Base-by-base conservation (phyloP, 2,113 vertebrate genomes). In the Dipodomys merriami region DNA sequence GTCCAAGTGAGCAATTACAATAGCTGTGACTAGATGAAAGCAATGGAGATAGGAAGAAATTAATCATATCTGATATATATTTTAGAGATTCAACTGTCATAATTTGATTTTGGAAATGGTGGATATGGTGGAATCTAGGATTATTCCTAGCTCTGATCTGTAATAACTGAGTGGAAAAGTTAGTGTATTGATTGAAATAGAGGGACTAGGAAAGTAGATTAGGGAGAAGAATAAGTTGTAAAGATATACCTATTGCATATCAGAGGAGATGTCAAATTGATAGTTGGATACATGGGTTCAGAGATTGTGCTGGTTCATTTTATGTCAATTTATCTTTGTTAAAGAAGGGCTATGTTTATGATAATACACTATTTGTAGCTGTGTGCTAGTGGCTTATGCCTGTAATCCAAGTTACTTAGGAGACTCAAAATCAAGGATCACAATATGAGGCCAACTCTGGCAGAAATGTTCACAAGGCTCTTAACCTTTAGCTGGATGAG, bases 151-250 rank as follows among this genome's bases (percentile, higher is more conserved):
- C 29, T 86, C 73, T 80, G 57, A 27, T 25, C 60, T 86, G 57
- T 46, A 94, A 88, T 16, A 72, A 23, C 30, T 74, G 11, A 84
- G 27, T 89, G 57, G 65, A 49, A 49, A 79, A 83, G 35, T 46
- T 65, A 65, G 7, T 57, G 67, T 77, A 30, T 83, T 90, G 83
- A 80, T 71, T 94, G 65, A 83, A 91, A 83, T 29, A 57, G 2
- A 44, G 33, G 93, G 33, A 67, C n/a, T 39, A 7, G 20, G n/a
- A 46, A 82, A 93, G 80, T 4, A 86, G 46, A 22, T 53, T 71
- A 49, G 35, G 7, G 35, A 91, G 15, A 77, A 83, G 83, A 93
- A 69, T 33, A 64, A 76, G 71, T 91, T 95, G 79, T 20, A 84
- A 95, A 57, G 64, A 82, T 8, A 90, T 90, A n/a, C 29, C n/a